These are phyloP conservation scores for Lomographa bimaculata DNA, from an alignment of 2,888 invertebrate species.

Conservation along the genomic window DNA sequence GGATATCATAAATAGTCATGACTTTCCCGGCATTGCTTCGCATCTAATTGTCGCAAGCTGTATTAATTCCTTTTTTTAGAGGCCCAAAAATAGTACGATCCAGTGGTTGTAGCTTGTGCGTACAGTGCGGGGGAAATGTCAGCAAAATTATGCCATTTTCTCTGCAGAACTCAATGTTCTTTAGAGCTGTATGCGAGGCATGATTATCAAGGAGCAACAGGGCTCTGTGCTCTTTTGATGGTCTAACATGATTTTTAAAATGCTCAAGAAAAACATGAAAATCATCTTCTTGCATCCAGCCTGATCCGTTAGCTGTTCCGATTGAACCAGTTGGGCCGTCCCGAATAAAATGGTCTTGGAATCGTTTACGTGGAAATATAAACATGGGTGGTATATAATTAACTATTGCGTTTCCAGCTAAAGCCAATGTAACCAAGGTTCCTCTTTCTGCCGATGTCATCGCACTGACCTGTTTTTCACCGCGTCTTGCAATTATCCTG, in stretches of 20 bases:
- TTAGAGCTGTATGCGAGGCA: too few relatives aligned
- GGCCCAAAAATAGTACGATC: too few relatives aligned
- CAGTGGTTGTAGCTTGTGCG: too few relatives aligned
- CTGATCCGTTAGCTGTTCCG: slow-evolving; percentile 13
- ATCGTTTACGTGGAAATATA: slow-evolving; percentile 21
- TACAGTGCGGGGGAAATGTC: too few relatives aligned
- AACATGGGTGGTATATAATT: slow-evolving; percentile 15
- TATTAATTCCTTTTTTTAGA: too few relatives aligned
- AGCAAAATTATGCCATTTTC: too few relatives aligned
- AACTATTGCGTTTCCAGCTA: slow-evolving; percentile 16
- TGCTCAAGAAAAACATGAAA: slow-evolving; percentile 15
- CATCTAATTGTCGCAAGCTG: too few relatives aligned
- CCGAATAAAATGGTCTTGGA: slow-evolving; percentile 10
- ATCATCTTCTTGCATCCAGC: slow-evolving; percentile 17
- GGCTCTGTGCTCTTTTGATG: too few relatives aligned
- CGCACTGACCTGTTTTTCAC: slow-evolving; percentile 26
- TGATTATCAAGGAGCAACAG: too few relatives aligned
- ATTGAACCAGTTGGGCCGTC: slow-evolving; percentile 4
- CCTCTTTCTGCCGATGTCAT: slow-evolving; percentile 34
- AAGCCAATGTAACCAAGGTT: slow-evolving; percentile 19
- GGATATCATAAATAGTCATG: too few relatives aligned
- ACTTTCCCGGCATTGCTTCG: too few relatives aligned
- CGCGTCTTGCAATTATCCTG: slow-evolving; percentile 34
- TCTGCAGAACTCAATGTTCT: too few relatives aligned
- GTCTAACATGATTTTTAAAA: slow-evolving; percentile 16